A percentile compares a stretch with the other conserved stretches of the same genome.
Conservation (phyloP, 2,888 invertebrate genomes). For the Perizoma affinitatum region DNA sequence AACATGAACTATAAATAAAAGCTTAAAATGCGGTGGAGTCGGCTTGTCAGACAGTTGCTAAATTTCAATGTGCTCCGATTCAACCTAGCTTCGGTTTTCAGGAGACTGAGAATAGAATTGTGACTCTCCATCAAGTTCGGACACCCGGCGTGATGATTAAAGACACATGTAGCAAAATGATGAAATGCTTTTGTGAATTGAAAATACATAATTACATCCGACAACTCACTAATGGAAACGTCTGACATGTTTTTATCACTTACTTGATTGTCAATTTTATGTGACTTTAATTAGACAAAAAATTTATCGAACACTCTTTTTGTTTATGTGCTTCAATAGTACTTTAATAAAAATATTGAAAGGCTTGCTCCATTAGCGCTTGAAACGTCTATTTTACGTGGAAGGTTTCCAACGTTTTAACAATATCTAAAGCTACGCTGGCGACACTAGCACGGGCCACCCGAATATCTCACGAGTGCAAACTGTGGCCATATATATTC, state of each 20-base stretch:
- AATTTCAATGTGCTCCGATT: constrained; percentile 81
- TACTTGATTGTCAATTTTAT: constrained; percentile 19
- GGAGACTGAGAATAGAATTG: constrained; percentile 60
- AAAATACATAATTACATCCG: constrained; percentile 39
- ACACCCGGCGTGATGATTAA: constrained; percentile 46
- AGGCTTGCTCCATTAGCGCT: constrained; percentile 34
- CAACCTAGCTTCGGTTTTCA: constrained; percentile 68
- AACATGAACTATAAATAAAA: constrained; percentile 54
- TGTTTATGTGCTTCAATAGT: background rate
- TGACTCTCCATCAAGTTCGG: constrained; percentile 47
- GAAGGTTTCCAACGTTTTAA: constrained; percentile 47
- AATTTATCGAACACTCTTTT: constrained; percentile 6
- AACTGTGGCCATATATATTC: constrained; percentile 61
- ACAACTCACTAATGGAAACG: constrained; percentile 37
- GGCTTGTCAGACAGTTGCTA: constrained; percentile 79
- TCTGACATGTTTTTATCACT: constrained; percentile 14
- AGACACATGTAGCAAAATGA: constrained; percentile 37
- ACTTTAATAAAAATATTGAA: constrained; percentile 21
- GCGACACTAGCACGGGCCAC: too few relatives aligned
- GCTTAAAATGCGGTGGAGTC: constrained; percentile 64
- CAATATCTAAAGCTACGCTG: constrained; percentile 46
- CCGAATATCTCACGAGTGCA: constrained; percentile 53
- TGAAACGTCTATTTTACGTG: constrained; percentile 42
- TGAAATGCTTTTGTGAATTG: constrained; percentile 36
- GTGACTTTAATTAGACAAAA: constrained; percentile 13